Percentiles rank a stretch among this genome's conserved stretches.
Evolutionary conservation across 2,797 vertebrate species (phyloP).

Genomic region (Eidolon dupreanum): DNA sequence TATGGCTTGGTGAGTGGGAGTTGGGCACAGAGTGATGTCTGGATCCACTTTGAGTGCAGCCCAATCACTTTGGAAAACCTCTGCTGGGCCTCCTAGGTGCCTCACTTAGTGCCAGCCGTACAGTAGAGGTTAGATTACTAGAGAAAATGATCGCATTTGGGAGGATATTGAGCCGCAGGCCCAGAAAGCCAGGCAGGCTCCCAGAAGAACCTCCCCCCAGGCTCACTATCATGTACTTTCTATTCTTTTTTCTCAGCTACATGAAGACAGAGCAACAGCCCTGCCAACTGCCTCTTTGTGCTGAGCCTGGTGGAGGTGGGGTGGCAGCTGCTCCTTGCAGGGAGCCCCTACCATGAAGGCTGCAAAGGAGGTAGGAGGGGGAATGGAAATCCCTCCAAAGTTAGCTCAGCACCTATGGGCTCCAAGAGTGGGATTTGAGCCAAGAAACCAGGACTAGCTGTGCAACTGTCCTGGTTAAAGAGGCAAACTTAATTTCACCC

Average conservation of each 20-base stretch:
- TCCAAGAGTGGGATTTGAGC: not conserved
- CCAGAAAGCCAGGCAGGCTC: not conserved
- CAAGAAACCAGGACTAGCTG: not conserved
- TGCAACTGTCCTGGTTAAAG: too few relatives aligned
- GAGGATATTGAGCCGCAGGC: not conserved
- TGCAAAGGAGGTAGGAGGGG: not conserved
- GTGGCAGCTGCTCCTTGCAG: not conserved
- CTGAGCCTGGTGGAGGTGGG: not conserved
- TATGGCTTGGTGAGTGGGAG: too few relatives aligned
- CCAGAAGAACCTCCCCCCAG: not conserved
- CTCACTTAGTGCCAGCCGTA: not conserved
- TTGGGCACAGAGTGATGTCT: too few relatives aligned
- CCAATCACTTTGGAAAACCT: too few relatives aligned
- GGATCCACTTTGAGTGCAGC: too few relatives aligned
- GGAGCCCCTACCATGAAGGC: not conserved
- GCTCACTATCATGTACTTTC: accelerated
- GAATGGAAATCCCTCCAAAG: not conserved
- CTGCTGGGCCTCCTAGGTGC: not conserved
- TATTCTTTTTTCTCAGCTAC: not conserved
- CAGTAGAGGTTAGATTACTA: not conserved
- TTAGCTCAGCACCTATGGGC: not conserved
- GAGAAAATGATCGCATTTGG: not conserved
- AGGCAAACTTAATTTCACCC: too few relatives aligned
- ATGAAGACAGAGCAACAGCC: not conserved
- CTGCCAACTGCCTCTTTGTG: not conserved